A percentile compares a stretch with the other conserved stretches of the same genome.
These are phyloP conservation scores for Spicauda simplicius DNA, from an alignment of 2,888 invertebrate species.

Conservation along the genomic window DNA sequence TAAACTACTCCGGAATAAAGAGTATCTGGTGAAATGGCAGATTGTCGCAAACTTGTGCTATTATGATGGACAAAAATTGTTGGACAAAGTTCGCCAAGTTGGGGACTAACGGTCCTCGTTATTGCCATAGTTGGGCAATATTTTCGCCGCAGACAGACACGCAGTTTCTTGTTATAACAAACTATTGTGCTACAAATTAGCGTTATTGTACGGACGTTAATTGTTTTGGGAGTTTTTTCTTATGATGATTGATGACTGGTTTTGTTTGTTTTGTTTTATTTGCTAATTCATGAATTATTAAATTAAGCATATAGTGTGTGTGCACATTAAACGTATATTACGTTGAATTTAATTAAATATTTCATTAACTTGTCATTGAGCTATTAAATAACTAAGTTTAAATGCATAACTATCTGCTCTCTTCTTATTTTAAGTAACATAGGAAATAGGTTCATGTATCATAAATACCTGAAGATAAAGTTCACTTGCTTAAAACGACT, in stretches of 20 bases:
- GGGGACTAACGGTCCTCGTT: slow-evolving; percentile 73
- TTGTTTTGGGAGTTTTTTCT: slow-evolving; percentile 27
- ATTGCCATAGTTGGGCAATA: slow-evolving; percentile 81
- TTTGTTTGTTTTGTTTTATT: neutral
- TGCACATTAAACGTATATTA: no score
- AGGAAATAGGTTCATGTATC: no score
- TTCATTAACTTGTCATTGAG: no score
- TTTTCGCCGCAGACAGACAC: slow-evolving; percentile 72
- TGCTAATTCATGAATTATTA: neutral
- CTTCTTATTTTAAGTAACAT: no score
- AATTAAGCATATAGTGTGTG: neutral
- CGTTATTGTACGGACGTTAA: slow-evolving; percentile 41
- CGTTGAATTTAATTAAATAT: no score
- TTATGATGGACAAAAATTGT: slow-evolving; percentile 82
- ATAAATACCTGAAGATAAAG: no score
- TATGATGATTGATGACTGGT: neutral
- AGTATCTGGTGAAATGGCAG: slow-evolving; percentile 51
- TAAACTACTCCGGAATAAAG: slow-evolving; percentile 54
- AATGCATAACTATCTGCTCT: no score
- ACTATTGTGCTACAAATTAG: slow-evolving; percentile 67
- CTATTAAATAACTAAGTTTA: no score
- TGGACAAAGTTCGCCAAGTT: slow-evolving; percentile 67
- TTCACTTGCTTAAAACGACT: no score
- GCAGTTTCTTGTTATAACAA: slow-evolving; percentile 66
- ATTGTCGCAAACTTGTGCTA: slow-evolving; percentile 75